Percentiles rank a stretch among this genome's conserved stretches.
phyloP scores from a whole-genome alignment of 1,140 invertebrate species.

The Augochlora pura region DNA sequence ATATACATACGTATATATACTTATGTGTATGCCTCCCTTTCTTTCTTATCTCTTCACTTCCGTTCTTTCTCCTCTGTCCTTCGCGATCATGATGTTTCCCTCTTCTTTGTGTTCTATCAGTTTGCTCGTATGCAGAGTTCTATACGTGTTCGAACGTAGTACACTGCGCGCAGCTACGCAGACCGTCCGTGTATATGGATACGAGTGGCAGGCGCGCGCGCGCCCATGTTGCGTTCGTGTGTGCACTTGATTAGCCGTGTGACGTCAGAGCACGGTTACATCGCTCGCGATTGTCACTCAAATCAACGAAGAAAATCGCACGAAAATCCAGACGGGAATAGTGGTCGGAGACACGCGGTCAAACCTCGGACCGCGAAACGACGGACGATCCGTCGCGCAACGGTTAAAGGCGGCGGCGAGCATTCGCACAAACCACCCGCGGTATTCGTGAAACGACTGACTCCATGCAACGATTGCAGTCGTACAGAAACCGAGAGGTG shows the following conservation, averaged over 20 bases:
- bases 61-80: conserved; percentile 37
- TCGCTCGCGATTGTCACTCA: conserved; percentile 75
- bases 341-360: conserved; percentile 55
- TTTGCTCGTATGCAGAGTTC: conserved; percentile 36
- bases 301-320: conserved; percentile 51
- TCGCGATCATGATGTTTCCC: conserved; percentile 18
- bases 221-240: conserved; percentile 53
- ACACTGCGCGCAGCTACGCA: conserved; percentile 53
- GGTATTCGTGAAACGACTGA: conserved; percentile 77
- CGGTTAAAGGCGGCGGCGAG: conserved; percentile 47
- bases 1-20: background rate
- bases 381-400: conserved; percentile 51
- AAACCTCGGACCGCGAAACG: conserved; percentile 46
- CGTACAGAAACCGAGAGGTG: conserved; percentile 60
- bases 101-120: conserved; percentile 47
- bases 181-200: conserved; percentile 55
- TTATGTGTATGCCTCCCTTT: conserved; percentile 41
- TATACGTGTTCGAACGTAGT: conserved; percentile 56
- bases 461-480: conserved; percentile 73
- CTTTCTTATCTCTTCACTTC: conserved; percentile 47
- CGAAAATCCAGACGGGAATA: conserved; percentile 42
- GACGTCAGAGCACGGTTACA: conserved; percentile 78
- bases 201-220: conserved; percentile 64
- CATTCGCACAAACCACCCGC: conserved; percentile 70
- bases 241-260: conserved; percentile 78